Percentiles rank a stretch among this genome's conserved stretches.
Evolutionary conservation across 2,113 vertebrate genomes (phyloP).

Genomic region (Todiramphus saurophagus): DNA sequence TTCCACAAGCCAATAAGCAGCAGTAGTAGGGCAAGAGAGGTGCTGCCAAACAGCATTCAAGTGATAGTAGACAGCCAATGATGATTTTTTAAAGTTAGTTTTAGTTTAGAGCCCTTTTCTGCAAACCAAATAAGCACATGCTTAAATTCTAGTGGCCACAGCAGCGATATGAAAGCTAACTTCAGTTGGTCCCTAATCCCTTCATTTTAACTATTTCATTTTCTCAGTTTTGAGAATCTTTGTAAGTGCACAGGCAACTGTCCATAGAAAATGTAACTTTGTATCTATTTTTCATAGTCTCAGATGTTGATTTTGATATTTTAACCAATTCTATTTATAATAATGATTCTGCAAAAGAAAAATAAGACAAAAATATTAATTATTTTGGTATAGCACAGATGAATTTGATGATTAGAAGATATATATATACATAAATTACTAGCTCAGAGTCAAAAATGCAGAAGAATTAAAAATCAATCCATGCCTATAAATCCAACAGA

Average conservation of each 20-base stretch:
- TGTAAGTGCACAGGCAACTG: not conserved
- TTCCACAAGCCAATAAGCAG: not conserved
- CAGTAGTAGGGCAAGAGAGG: not conserved
- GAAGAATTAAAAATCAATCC: not conserved
- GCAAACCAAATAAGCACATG: not conserved
- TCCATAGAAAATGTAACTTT: not conserved
- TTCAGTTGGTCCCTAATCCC: not conserved
- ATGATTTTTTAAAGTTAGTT: not conserved
- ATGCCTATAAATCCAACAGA: not conserved
- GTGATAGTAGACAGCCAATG: not conserved
- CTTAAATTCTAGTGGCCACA: not conserved
- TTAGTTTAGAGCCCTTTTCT: not conserved
- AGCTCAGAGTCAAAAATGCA: not conserved
- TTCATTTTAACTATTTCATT: not conserved
- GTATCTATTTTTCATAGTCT: not conserved
- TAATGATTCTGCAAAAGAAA: not conserved
- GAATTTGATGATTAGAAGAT: not conserved
- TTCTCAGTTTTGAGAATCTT: not conserved
- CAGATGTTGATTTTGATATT: not conserved
- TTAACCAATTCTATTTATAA: not conserved
- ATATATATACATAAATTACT: not conserved
- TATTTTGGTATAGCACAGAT: not conserved
- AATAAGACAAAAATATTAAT: not conserved
- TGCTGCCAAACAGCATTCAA: not conserved
- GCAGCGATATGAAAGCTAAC: not conserved